Conservation (phyloP, 2,888 invertebrate species). For the Drosophila barbarae region DNA sequence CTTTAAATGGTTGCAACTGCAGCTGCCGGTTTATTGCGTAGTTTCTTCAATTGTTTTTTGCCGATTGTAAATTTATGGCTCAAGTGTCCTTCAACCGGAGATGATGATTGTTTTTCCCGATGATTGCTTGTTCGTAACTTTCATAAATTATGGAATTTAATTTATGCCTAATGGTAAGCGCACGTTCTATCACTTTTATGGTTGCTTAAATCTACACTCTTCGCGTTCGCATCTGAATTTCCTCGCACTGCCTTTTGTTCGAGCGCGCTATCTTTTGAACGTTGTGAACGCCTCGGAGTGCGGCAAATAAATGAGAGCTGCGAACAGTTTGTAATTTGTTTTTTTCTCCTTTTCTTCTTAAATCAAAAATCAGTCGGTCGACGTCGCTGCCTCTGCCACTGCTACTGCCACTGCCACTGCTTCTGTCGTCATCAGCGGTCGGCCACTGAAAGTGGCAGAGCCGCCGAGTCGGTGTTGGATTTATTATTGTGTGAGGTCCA, state of each 20-base stretch:
- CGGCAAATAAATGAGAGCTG: slow-evolving; percentile 79
- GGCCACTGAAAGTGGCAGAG: slow-evolving; percentile 31
- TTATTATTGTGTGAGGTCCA: slow-evolving; percentile 62
- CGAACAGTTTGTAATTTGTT: slow-evolving; percentile 77
- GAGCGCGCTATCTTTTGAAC: slow-evolving; percentile 48
- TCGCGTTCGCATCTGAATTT: slow-evolving; percentile 16
- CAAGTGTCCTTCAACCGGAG: slow-evolving; percentile 44
- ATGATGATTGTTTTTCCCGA: slow-evolving; percentile 16
- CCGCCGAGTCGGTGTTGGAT: slow-evolving; percentile 20
- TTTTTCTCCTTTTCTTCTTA: slow-evolving; percentile 75
- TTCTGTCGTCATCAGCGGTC: slow-evolving; percentile 56
- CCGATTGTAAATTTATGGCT: slow-evolving; percentile 34
- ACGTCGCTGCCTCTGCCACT: slow-evolving; percentile 24
- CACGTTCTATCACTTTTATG: slow-evolving; percentile 32
- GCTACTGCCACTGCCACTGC: slow-evolving; percentile 14
- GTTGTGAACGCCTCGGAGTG: slow-evolving; percentile 78
- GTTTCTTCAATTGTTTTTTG: slow-evolving; percentile 37
- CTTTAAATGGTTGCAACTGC: slow-evolving; percentile 50
- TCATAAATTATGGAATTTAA: slow-evolving; percentile 29
- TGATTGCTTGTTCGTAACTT: slow-evolving; percentile 10
- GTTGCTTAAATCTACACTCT: slow-evolving; percentile 18
- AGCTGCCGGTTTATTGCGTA: slow-evolving; percentile 39
- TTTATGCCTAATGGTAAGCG: slow-evolving; percentile 22
- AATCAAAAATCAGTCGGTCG: slow-evolving; percentile 69
- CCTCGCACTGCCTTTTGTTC: slow-evolving; percentile 28